Conservation (phyloP, 2,113 vertebrate species). For the Nasalis larvatus region DNA sequence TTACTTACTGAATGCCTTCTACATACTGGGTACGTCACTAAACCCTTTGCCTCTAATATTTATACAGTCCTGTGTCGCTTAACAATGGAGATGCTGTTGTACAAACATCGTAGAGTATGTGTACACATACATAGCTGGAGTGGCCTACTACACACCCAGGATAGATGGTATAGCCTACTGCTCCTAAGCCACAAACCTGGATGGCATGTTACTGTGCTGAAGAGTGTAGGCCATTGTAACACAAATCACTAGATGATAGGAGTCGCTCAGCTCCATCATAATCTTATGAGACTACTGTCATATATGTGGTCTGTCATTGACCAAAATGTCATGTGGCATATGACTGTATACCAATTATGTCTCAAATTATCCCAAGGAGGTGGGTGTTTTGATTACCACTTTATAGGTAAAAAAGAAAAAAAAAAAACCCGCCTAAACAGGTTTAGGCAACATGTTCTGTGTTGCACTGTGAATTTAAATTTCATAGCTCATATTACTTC, state of each 20-base stretch:
- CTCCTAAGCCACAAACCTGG: not conserved
- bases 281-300: not conserved
- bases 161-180: not conserved
- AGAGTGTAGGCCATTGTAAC: not conserved
- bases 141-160: not conserved
- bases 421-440: rapidly evolving
- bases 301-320: not conserved
- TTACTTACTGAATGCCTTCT: not conserved
- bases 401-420: not conserved
- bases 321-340: not conserved
- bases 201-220: not conserved
- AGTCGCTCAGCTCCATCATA: not conserved
- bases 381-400: not conserved
- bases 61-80: not conserved
- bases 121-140: not conserved
- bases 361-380: not conserved
- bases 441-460: not conserved
- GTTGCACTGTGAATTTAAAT: not conserved
- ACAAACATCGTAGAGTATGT: not conserved
- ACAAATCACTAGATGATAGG: not conserved
- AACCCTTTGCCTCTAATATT: not conserved
- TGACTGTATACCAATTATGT: not conserved
- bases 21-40: not conserved
- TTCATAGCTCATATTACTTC: not conserved
- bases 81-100: not conserved